Evolutionary conservation across 1,140 invertebrate genomes (phyloP), one percentile per base, ranked within the genome.

Genomic region (Hycleus cichorii): DNA sequence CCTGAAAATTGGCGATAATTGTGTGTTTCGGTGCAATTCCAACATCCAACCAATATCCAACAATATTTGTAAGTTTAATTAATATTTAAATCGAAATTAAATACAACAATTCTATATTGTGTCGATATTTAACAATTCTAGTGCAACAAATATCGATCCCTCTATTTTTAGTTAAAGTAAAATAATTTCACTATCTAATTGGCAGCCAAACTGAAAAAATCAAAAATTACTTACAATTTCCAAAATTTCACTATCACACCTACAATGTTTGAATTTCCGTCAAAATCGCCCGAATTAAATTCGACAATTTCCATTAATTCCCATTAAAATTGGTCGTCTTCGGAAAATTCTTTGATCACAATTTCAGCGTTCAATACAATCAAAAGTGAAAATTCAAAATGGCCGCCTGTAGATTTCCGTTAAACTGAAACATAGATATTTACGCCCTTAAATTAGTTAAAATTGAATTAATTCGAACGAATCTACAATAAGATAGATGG

Each of bases 351-450:
- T 10, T 42, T 42, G 40, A 42, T 42, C 11, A 42, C 49, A 51
- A 52, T 52, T 59, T 42, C 39, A 58, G 53, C 67, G 69, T 64
- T 71, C 70, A 67, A 71, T 72, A 72, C 60, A 56, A 69, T 73
- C 65, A 72, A 72, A 72, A 72, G 72, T 73, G 72, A 74, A 72
- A 71, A 72, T 69, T 62, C 72, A 74, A 74, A 58, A 74, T 74
- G 72, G 72, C 72, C 49, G 58, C 64, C 55, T 32, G 43, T 58
- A 51, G 51, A 61, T 59, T 69, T 70, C 62, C 64, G 60, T 62
- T 63, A 47, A 25, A 7, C 39, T 40, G 46, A 61, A 59, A 57
- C 59, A 52, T 44, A 57, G 62, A 63, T 55, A 59, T 48, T 48
- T 54, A 63, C 65, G 62, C 59, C 61, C 63, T 66, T 56, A 11